These are phyloP conservation scores for Vombatus ursinus DNA, from an alignment of 2,113 vertebrate species.

Conservation along the genomic window DNA sequence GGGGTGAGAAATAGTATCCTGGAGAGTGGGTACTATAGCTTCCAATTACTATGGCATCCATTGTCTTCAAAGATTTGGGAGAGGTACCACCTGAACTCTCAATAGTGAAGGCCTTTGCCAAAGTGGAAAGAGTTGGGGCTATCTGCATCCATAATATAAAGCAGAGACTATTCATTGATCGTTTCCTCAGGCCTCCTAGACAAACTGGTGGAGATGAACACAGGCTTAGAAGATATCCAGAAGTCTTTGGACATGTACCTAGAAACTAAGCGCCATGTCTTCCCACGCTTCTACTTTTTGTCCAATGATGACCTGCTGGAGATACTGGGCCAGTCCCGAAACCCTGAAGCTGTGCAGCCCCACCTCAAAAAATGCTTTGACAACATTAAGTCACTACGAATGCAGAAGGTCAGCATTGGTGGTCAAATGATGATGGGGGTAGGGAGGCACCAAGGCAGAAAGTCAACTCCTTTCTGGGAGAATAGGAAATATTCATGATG, in stretches of 20 bases:
- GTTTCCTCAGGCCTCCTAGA: slow-evolving; percentile 85
- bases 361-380: slow-evolving; percentile 95
- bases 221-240: slow-evolving; percentile 89
- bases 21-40: background rate
- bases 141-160: background rate
- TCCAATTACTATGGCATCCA: background rate
- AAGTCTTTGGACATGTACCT: slow-evolving; percentile 92
- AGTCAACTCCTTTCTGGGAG: background rate
- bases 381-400: slow-evolving; percentile 89
- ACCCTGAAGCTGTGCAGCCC: slow-evolving; percentile 90
- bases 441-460: background rate
- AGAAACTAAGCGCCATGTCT: slow-evolving; percentile 92
- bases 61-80: background rate
- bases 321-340: slow-evolving; percentile 91
- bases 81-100: background rate
- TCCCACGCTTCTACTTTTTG: slow-evolving; percentile 94
- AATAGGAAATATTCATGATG: background rate
- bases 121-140: background rate
- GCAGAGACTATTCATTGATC: background rate
- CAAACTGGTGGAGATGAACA: slow-evolving; percentile 86
- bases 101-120: background rate
- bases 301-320: slow-evolving; percentile 93
- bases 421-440: background rate
- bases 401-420: slow-evolving; percentile 83
- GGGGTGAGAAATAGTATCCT: background rate